Evolutionary conservation across 2,113 vertebrate species (phyloP).

Genomic region (Aythya baeri): DNA sequence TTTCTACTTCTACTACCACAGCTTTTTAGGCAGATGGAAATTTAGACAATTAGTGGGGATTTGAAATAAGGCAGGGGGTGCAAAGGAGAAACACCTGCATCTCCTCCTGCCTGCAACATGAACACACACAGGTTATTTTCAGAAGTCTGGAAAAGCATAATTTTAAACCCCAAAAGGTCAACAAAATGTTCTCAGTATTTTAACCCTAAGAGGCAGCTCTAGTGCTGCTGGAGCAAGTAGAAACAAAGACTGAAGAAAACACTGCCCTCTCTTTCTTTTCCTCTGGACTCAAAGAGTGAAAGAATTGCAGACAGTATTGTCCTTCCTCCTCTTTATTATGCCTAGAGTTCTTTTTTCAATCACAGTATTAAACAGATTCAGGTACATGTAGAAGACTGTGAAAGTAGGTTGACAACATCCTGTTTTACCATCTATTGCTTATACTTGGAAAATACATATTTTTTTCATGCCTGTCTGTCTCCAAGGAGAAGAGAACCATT

Average conservation of each 20-base stretch:
- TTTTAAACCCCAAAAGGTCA: neutral
- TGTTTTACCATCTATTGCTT: neutral
- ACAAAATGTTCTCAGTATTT: neutral
- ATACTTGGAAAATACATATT: neutral
- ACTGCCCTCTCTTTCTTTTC: neutral
- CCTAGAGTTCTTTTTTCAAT: neutral
- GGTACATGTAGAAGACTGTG: neutral
- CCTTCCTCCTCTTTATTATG: neutral
- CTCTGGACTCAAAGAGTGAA: neutral
- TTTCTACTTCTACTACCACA: neutral
- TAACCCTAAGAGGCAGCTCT: neutral
- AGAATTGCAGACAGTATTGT: neutral
- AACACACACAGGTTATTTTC: neutral
- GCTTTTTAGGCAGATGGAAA: neutral
- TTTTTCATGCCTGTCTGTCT: neutral
- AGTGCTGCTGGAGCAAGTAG: neutral
- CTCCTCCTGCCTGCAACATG: neutral
- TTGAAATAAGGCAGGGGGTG: neutral
- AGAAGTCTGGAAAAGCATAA: neutral
- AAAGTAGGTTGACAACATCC: neutral
- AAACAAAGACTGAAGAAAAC: neutral
- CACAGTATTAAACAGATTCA: accelerated
- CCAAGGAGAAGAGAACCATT: neutral
- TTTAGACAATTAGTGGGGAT: neutral
- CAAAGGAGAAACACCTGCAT: neutral